These are phyloP conservation scores for Eptatretus burgeri DNA, from an alignment of 2,113 vertebrate genomes.

Conservation along the genomic window DNA sequence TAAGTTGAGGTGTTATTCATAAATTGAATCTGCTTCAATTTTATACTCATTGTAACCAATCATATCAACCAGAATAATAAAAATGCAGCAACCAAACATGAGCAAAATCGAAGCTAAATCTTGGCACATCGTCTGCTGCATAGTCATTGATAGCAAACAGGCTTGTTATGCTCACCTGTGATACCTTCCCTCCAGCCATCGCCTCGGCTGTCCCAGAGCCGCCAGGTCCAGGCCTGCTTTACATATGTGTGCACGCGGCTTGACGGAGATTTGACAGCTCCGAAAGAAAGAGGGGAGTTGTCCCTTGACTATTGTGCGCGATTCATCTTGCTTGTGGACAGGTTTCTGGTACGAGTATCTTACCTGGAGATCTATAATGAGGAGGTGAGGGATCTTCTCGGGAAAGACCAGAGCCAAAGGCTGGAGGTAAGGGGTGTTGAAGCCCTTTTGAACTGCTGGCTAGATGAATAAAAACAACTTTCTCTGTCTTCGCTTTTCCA, in stretches of 20 bases:
- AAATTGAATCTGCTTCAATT: no score
- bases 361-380: conserved; percentile 7
- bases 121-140: no score
- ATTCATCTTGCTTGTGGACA: conserved; percentile 5
- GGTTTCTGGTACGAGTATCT: conserved; percentile 6
- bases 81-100: no score
- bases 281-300: neutral
- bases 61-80: no score
- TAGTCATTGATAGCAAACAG: no score
- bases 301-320: conserved; percentile 1
- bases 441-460: no score
- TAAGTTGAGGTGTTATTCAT: no score
- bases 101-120: no score
- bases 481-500: no score
- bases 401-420: conserved; percentile 7
- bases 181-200: neutral
- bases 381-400: conserved; percentile 4
- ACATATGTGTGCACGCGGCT: neutral
- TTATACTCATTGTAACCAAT: no score
- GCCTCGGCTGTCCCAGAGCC: neutral
- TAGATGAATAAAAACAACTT: no score
- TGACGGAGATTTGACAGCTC: conserved; percentile 5
- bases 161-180: no score
- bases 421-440: neutral
- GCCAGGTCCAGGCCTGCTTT: conserved; percentile 5